Percentiles rank a stretch among this genome's conserved stretches.
Evolutionary conservation across 2,888 invertebrate species (phyloP).

Genomic region (Deilephila elpenor): DNA sequence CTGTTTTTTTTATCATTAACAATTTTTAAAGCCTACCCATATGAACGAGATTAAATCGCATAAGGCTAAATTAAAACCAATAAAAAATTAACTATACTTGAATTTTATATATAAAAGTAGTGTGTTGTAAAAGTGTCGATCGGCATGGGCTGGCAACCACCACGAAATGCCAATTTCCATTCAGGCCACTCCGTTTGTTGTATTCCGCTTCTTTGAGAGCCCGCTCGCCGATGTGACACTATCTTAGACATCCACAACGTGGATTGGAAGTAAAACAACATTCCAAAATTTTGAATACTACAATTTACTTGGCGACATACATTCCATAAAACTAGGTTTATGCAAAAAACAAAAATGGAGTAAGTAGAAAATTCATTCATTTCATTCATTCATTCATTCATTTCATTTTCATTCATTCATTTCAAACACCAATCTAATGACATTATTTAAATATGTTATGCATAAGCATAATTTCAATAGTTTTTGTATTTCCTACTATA

Average conservation of each 20-base stretch:
- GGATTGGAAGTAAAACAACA: constrained; percentile 15
- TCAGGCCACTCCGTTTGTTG: constrained; percentile 40
- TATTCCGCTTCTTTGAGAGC: constrained; percentile 27
- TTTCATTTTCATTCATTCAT: too few relatives aligned
- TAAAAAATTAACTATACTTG: background rate
- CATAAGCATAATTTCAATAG: too few relatives aligned
- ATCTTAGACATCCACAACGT: background rate
- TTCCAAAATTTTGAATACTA: background rate
- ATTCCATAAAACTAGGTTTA: too few relatives aligned
- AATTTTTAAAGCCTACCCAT: too few relatives aligned
- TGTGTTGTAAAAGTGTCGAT: constrained; percentile 29
- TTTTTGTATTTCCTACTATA: background rate
- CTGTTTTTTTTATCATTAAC: too few relatives aligned
- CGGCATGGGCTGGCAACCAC: constrained; percentile 33
- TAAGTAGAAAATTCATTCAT: background rate
- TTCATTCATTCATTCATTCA: background rate
- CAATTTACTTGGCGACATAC: too few relatives aligned
- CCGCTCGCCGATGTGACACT: constrained; percentile 26
- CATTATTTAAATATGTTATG: too few relatives aligned
- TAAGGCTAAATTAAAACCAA: background rate
- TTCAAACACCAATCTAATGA: background rate
- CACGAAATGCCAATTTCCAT: constrained; percentile 44
- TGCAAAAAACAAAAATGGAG: background rate
- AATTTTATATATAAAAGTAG: background rate
- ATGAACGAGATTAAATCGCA: too few relatives aligned